phyloP scores from a whole-genome alignment of 2,797 vertebrate genomes.

The Paratrypauchen microcephalus region DNA sequence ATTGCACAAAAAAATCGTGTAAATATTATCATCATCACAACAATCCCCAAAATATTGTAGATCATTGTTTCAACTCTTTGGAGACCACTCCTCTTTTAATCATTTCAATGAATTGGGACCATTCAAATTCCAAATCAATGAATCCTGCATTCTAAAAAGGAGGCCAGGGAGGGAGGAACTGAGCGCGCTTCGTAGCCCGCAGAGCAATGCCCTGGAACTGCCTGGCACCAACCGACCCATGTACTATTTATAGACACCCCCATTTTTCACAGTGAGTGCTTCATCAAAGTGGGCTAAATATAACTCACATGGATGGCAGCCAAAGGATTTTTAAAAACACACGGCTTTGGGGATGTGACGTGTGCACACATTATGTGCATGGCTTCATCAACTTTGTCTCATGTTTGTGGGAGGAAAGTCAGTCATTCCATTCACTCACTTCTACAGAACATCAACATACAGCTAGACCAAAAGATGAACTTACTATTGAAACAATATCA shows the following conservation, averaged over 20 bases:
- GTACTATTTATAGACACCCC: conserved; percentile 62
- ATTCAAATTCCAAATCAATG: not conserved
- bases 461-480: not conserved
- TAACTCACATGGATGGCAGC: conserved; percentile 52
- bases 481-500: too few species aligned
- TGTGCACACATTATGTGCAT: not conserved
- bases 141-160: conserved; percentile 10
- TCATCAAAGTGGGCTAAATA: conserved; percentile 68
- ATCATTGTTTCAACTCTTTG: too few species aligned
- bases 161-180: conserved; percentile 30
- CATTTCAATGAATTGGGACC: not conserved
- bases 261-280: conserved; percentile 58
- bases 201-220: conserved; percentile 64
- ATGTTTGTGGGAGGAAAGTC: not conserved
- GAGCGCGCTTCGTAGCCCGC: conserved; percentile 47
- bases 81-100: too few species aligned
- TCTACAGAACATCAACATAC: not conserved
- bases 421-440: not conserved
- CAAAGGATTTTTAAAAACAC: conserved; percentile 24
- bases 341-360: conserved; percentile 1
- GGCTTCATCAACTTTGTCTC: conserved; percentile 7
- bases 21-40: too few species aligned
- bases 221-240: conserved; percentile 60
- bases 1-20: too few species aligned
- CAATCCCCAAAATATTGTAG: too few species aligned